These are phyloP conservation scores for Apus apus DNA, from an alignment of 2,113 vertebrate species.

Conservation along the genomic window DNA sequence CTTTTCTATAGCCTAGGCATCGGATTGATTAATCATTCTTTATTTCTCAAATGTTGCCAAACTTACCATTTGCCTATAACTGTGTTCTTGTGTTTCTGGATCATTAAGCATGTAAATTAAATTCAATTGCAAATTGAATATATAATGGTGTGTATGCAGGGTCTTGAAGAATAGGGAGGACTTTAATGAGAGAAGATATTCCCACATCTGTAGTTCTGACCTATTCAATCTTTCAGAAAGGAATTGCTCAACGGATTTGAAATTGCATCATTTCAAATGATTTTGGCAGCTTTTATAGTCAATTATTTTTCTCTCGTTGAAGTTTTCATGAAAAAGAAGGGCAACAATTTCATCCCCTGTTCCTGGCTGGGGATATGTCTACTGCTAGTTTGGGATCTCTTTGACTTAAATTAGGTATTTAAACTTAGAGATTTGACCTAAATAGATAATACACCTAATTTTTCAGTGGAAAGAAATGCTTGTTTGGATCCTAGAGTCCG, in stretches of 20 bases:
- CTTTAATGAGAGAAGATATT: conserved; percentile 40
- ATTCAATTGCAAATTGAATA: conserved; percentile 49
- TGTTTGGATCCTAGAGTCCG: not conserved
- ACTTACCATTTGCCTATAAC: conserved; percentile 21
- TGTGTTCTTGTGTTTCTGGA: conserved; percentile 47
- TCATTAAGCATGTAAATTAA: conserved; percentile 60
- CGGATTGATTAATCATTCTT: conserved; percentile 17
- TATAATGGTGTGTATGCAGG: not conserved
- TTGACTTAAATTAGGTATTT: not conserved
- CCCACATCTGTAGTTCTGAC: conserved; percentile 52
- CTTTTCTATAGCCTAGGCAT: not conserved
- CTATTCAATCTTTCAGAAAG: conserved; percentile 48
- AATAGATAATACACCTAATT: not conserved
- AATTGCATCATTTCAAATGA: conserved; percentile 24
- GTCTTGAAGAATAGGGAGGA: conserved; percentile 37
- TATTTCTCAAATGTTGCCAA: conserved; percentile 13
- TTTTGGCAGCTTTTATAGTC: conserved; percentile 25
- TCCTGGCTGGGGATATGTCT: not conserved
- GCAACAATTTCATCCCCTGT: not conserved
- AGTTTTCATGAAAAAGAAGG: not conserved
- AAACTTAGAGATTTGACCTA: not conserved
- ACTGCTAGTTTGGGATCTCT: not conserved
- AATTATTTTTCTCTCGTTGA: not conserved
- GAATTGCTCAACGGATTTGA: conserved; percentile 50
- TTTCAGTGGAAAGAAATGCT: not conserved